These are phyloP conservation scores for Gnathonemus longibarbis DNA, from an alignment of 2,113 vertebrate species.

Conservation along the genomic window DNA sequence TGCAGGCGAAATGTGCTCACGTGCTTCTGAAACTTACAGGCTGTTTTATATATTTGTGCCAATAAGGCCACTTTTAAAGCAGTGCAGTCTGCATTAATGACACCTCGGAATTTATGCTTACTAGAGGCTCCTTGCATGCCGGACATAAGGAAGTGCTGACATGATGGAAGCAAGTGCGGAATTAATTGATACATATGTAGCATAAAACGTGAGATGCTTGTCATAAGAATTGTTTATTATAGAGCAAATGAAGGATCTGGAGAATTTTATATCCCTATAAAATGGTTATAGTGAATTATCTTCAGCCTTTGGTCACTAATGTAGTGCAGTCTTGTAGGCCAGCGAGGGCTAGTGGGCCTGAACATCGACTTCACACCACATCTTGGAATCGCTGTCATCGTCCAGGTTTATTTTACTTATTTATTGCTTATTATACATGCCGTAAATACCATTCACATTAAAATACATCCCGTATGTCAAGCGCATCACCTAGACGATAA, in stretches of 20 bases:
- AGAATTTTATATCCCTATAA: conserved; percentile 60
- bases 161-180: conserved; percentile 50
- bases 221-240: conserved; percentile 53
- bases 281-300: conserved; percentile 60
- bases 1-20: background rate
- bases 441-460: conserved; percentile 43
- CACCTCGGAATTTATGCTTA: conserved; percentile 14
- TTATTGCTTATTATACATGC: conserved; percentile 48
- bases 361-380: conserved; percentile 18
- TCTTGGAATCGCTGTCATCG: conserved; percentile 32
- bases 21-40: background rate
- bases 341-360: conserved; percentile 25
- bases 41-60: background rate
- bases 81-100: conserved; percentile 18
- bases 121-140: conserved; percentile 31
- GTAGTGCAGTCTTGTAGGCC: conserved; percentile 28
- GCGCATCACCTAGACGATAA: conserved; percentile 29
- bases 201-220: conserved; percentile 43
- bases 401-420: conserved; percentile 43
- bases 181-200: conserved; percentile 60
- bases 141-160: conserved; percentile 44
- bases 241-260: conserved; percentile 56
- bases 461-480: conserved; percentile 43
- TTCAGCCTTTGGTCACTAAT: conserved; percentile 51
- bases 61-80: conserved; percentile 25